phyloP scores from a whole-genome alignment of 2,113 vertebrate genomes.

The Bos javanicus region DNA sequence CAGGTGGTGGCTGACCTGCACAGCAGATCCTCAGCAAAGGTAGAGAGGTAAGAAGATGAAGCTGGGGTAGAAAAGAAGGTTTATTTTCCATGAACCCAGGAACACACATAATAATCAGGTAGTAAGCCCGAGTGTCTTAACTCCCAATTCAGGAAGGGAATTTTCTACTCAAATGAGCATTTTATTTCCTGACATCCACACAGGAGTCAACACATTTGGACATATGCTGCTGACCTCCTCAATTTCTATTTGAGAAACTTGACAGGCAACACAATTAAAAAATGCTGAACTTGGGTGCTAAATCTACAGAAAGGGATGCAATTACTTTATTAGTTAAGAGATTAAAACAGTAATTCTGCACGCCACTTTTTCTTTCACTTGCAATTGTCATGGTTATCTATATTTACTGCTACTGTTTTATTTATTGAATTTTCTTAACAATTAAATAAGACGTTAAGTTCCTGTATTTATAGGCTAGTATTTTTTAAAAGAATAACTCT shows the following conservation, averaged over 20 bases:
- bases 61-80: background rate
- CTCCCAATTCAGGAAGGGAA: background rate
- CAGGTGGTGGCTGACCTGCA: background rate
- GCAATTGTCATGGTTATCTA: background rate
- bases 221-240: background rate
- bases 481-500: background rate
- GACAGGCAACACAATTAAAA: background rate
- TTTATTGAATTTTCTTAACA: constrained; percentile 29
- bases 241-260: background rate
- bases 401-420: background rate
- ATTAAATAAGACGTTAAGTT: background rate
- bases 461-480: background rate
- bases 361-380: background rate
- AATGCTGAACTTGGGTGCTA: background rate
- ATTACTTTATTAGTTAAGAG: background rate
- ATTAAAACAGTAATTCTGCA: background rate
- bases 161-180: constrained; percentile 3
- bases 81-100: background rate
- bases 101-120: background rate
- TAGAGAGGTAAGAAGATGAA: background rate
- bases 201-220: background rate
- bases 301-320: background rate
- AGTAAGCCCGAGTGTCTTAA: background rate
- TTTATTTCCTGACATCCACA: background rate
- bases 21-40: background rate